Evolutionary conservation across 2,113 vertebrate species (phyloP).

Genomic region (Ursus arctos): DNA sequence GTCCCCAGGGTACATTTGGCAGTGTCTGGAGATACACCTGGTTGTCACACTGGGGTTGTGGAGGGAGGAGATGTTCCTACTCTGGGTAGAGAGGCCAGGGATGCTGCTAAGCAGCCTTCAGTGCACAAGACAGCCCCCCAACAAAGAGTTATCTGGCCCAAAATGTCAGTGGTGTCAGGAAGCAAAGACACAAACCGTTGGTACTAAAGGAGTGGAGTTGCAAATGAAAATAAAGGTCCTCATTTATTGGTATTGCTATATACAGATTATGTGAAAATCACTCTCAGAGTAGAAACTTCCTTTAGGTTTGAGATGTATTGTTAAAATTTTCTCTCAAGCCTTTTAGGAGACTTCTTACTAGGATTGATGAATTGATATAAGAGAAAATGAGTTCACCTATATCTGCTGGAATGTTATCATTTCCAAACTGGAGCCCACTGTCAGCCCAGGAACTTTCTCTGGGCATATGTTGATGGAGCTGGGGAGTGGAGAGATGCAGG

Average conservation of each 20-base stretch:
- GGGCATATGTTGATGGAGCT: background rate
- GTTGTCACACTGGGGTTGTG: background rate
- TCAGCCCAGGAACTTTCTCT: background rate
- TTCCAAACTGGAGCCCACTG: background rate
- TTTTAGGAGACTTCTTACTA: background rate
- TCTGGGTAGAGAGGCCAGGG: background rate
- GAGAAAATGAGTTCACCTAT: background rate
- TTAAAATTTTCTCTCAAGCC: background rate
- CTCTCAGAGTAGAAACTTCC: background rate
- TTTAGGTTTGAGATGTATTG: background rate
- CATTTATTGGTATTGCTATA: background rate
- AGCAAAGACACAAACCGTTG: background rate
- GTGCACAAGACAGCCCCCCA: background rate
- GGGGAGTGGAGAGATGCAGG: background rate
- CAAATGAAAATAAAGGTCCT: slow-evolving; percentile 22
- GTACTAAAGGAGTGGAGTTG: background rate
- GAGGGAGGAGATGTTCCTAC: background rate
- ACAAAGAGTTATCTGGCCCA: background rate
- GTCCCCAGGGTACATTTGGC: background rate
- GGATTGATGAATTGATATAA: background rate
- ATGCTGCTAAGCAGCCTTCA: background rate
- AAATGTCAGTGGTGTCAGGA: background rate
- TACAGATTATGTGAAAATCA: background rate
- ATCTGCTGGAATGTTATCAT: background rate
- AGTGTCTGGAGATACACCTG: background rate